Conservation (phyloP, 2,113 vertebrate genomes). For the Tringa solitaria region DNA sequence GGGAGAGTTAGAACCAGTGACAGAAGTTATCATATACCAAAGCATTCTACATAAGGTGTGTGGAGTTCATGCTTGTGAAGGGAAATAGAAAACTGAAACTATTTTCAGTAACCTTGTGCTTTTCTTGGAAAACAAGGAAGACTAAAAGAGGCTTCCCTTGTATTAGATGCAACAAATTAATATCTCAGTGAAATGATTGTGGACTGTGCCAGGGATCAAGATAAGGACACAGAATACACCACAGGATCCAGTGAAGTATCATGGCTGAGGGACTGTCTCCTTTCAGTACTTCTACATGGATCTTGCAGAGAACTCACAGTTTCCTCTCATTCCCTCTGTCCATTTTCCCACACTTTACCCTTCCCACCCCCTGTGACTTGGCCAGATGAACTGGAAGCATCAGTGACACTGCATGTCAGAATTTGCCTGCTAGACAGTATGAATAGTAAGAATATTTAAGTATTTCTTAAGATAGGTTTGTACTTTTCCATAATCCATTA, state of each 20-base stretch:
- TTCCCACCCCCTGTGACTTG: not conserved
- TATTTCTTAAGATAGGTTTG: not conserved
- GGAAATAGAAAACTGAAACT: not conserved
- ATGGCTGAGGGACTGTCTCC: not conserved
- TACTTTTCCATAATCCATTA: not conserved
- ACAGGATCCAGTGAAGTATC: too few relatives aligned
- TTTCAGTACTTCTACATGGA: not conserved
- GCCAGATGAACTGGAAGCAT: not conserved
- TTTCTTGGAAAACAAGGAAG: not conserved
- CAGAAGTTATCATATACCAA: not conserved
- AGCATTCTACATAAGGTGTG: not conserved
- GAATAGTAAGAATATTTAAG: not conserved
- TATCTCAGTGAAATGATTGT: not conserved
- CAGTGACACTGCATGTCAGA: not conserved
- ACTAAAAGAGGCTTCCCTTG: not conserved
- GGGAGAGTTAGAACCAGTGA: not conserved
- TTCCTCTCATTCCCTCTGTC: not conserved
- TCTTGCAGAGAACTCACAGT: rapidly evolving
- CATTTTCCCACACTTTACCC: not conserved
- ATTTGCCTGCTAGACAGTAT: not conserved
- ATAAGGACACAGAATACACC: not conserved
- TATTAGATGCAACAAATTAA: not conserved
- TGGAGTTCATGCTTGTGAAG: not conserved
- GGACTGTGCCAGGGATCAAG: not conserved
- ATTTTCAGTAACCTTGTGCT: not conserved